Evolutionary conservation across 1,140 invertebrate genomes (phyloP).

Genomic region (Drosophila sturtevanti): DNA sequence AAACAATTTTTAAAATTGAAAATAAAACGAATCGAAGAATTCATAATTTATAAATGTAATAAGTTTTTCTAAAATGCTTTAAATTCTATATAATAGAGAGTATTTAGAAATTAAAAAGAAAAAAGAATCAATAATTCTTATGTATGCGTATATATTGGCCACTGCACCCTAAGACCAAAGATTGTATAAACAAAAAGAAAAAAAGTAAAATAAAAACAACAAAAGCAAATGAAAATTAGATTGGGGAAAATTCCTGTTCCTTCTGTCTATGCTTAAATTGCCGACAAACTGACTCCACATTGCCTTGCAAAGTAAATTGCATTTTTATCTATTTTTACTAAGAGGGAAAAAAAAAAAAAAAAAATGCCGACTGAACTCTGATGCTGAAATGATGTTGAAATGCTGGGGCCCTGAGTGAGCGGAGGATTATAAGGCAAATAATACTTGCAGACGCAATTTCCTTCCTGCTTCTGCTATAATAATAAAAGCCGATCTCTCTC

Average conservation of each 20-base stretch:
- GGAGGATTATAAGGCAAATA: constrained; percentile 71
- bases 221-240: constrained; percentile 37
- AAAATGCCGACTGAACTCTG: constrained; percentile 63
- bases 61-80: too few relatives aligned
- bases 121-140: too few relatives aligned
- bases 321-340: constrained; percentile 79
- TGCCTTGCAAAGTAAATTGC: constrained; percentile 61
- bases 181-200: neutral
- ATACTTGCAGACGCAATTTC: constrained; percentile 49
- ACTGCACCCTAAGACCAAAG: neutral
- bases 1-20: too few relatives aligned
- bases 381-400: neutral
- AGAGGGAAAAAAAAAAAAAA: too few relatives aligned
- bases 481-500: constrained; percentile 57
- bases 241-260: constrained; percentile 75
- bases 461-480: constrained; percentile 75
- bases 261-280: constrained; percentile 75
- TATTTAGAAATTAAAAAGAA: too few relatives aligned
- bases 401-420: constrained; percentile 27
- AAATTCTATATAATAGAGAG: too few relatives aligned
- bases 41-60: too few relatives aligned
- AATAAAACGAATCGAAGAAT: too few relatives aligned
- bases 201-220: constrained; percentile 8
- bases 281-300: constrained; percentile 47
- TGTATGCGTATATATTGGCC: too few relatives aligned